Base-by-base conservation (phyloP, 2,797 vertebrate species). In the Oophaga sylvatica region DNA sequence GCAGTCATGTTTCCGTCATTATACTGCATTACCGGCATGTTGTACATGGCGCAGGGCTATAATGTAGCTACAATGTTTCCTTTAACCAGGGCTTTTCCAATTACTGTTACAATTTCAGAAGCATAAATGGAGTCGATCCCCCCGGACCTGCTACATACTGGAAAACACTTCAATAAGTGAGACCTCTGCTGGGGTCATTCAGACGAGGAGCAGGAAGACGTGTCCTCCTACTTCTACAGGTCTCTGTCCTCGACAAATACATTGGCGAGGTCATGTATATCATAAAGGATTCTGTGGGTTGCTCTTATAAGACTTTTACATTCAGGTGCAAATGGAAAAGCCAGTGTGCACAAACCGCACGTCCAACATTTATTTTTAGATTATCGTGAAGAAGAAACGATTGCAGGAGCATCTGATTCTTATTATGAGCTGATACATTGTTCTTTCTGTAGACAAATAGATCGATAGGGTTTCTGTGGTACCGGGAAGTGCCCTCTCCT, bases 121-220 rank as follows among this genome's bases (percentile, higher is more conserved):
- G 90, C 70, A 92, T 91, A 93, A 90, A 90, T 90, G 88, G 90
- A 93, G 91, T 90, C 87, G 91, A 91, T 93, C 92, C 91, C 91
- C 65, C 83, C 91, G 91, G 94, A 94, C 84, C 90, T 91, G 90
- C 83, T 79, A 92, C 90, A 89, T 83, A 81, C 91, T 90, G 87
- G 93, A 89, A 94, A 90, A 92, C 89, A 91, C 88, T 94, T 93
- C 93, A 93, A 91, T 93, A 93, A 93, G 90, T 91, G 90, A 91
- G 92, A 91, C 93, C 92, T 93, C 90, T 92, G 89, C 90, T 0
- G 2, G 91, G 93, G 93, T 94, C 94, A 93, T 89, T 89, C 89
- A 53, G 92, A 92, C 92, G 20, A 81, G 91, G 94, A 93, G 87
- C 91, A 93, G 89, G 90, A 75, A 88, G 89, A 91, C 91, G 88